A percentile compares a stretch with the other conserved stretches of the same genome.
Evolutionary conservation across 2,113 vertebrate genomes (phyloP).

Genomic region (Scartelaos histophorus): DNA sequence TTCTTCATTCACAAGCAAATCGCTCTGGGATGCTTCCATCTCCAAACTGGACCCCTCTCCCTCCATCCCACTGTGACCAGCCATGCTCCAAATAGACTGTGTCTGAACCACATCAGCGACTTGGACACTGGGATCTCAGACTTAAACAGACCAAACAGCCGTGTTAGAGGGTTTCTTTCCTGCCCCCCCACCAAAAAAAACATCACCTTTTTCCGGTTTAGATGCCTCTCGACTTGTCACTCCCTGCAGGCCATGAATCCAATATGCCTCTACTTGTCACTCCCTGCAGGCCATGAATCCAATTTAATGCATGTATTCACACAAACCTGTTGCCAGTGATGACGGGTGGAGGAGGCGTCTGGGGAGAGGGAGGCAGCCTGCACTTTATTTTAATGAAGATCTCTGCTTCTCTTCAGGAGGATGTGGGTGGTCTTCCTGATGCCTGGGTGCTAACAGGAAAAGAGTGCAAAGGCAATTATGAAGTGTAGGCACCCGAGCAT

Average conservation of each 20-base stretch:
- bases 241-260: too few species aligned
- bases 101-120: constrained; percentile 66
- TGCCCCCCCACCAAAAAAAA: constrained; percentile 42
- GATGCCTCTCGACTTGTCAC: constrained; percentile 55
- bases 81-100: constrained; percentile 63
- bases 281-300: constrained; percentile 70
- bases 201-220: constrained; percentile 57
- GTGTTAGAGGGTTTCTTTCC: constrained; percentile 56
- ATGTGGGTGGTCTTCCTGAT: constrained; percentile 19
- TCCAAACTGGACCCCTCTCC: constrained; percentile 43
- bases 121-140: constrained; percentile 60
- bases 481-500: constrained; percentile 27
- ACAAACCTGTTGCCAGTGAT: constrained; percentile 62
- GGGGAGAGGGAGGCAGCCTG: constrained; percentile 27
- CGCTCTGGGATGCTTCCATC: constrained; percentile 19
- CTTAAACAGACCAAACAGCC: constrained; percentile 64
- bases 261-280: constrained; percentile 55
- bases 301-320: constrained; percentile 79
- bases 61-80: constrained; percentile 53
- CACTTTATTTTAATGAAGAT: constrained; percentile 69
- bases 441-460: constrained; percentile 38
- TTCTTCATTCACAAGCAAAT: constrained; percentile 41
- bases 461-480: constrained; percentile 52
- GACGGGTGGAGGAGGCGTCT: constrained; percentile 22
- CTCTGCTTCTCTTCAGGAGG: constrained; percentile 56